Evolutionary conservation across 2,113 vertebrate genomes (phyloP), one percentile per base, ranked within the genome.

Genomic region (Cephalopterus ornatus): DNA sequence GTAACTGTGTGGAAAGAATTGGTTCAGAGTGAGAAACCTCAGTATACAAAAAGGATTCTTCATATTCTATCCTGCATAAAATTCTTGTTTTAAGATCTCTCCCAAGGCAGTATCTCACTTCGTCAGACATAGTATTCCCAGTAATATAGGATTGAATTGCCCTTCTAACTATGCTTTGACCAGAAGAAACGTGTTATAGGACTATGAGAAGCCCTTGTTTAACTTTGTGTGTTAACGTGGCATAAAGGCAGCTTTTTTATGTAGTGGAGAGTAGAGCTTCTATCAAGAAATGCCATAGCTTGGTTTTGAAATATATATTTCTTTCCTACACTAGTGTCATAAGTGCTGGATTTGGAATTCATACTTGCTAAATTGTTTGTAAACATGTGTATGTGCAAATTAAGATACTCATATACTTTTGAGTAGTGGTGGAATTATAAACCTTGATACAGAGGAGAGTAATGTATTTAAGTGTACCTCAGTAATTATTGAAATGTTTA

Each of bases 101-200:
- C 55, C 16, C 42, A 62, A 65, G 90, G 59, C 46, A 93, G 23
- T 55, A 44, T 67, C 17, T 87, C 39, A 62, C 81, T 96, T 83
- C 59, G 58, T 96, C 85, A 70, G 32, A 59, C n/a, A 33, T 9
- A 35, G 19, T 61, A 30, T 80, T 95, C 62, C 68, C 44, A 83
- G 68, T 72, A 93, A 95, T 66, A 84, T 62, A 68, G 42, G 66
- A 80, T 42, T 94, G 56, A 95, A 63, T 96, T 93, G 47, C 24
- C 68, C 18, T 59, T 89, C 15, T 89, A 86, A 76, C 89, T 94
- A 85, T n/a, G 30, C 46, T 93, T 80, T 86, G 80, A 39, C 28
- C 76, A 24, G 49, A 93, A 95, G 53, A 89, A 89, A 93, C 11
- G 12, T 56, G 55, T 47, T 87, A 85, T 28, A 79, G n/a, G 71